These are phyloP conservation scores for Carapus acus DNA, from an alignment of 2,797 vertebrate species.

Conservation along the genomic window DNA sequence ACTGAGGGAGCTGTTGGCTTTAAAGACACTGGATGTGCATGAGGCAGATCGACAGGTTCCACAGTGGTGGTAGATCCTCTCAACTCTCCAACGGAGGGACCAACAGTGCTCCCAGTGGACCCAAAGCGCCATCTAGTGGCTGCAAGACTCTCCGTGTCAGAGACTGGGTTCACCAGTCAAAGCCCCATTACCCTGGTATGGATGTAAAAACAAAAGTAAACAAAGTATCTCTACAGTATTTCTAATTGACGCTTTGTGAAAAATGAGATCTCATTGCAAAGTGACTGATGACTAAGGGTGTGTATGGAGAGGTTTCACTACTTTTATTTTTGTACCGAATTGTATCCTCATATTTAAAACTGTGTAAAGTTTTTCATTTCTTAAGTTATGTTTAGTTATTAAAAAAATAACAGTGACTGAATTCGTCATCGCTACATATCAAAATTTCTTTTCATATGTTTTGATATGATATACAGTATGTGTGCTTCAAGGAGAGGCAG, in stretches of 20 bases:
- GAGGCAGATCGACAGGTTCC: constrained; percentile 8
- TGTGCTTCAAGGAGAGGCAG: too few species aligned
- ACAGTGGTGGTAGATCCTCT: constrained; percentile 1
- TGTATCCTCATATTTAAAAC: constrained; percentile 79
- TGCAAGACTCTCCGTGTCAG: constrained; percentile 9
- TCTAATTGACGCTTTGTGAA: constrained; percentile 40
- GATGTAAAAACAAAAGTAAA: constrained; percentile 20
- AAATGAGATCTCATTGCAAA: constrained; percentile 46
- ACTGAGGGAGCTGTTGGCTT: background rate
- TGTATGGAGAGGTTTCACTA: constrained; percentile 65
- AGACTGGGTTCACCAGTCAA: constrained; percentile 13
- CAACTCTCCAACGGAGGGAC: background rate
- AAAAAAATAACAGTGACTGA: constrained; percentile 73
- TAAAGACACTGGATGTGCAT: constrained; percentile 12
- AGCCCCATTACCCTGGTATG: constrained; percentile 20
- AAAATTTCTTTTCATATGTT: too few species aligned
- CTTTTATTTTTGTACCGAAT: constrained; percentile 81
- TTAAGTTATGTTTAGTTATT: constrained; percentile 79
- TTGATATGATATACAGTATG: too few species aligned
- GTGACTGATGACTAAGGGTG: constrained; percentile 62
- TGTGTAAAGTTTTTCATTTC: constrained; percentile 74
- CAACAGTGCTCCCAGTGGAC: constrained; percentile 34
- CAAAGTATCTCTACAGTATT: constrained; percentile 53
- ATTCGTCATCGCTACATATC: constrained; percentile 66
- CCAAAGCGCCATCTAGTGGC: constrained; percentile 65